Base-by-base conservation (phyloP, 1,140 invertebrate genomes). In the Nasonia longicornis region DNA sequence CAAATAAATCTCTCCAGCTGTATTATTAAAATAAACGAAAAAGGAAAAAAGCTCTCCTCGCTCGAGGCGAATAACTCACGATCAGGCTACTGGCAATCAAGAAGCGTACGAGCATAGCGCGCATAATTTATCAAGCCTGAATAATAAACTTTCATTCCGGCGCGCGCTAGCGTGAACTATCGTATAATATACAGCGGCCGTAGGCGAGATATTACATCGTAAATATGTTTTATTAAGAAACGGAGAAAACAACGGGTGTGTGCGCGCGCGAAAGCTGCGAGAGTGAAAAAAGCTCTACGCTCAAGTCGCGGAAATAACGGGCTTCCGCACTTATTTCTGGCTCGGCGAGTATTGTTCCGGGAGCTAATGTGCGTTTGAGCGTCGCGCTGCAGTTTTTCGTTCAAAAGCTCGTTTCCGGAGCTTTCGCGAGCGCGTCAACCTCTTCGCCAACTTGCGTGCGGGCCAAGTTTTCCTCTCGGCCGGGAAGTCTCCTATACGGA, bases 161-260 rank as follows among this genome's bases (percentile, higher is more conserved):
- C 31, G 31, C 20, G 52, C 52, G 2, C 16, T 20, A 58, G 52
- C 16, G 45, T 48, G 20, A 58, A 58, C n/a, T 58, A 35, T 35
- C 31, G 52, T 58, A 42, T 42, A 58, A 3, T 20, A 3, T 58
- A 26, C 52, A 14, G 20, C 14, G 3, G 22, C 69, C 69, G 29
- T 35, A 42, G 42, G 42, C 71, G 8, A 42, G 63, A 76, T 66
- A 66, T 76, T 76, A 42, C 74, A 38, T 76, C 74, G 63, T 76
- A 66, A 76, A 76, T 76, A 66, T 42, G 48, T n/a, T 76, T 76
- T 76, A 76, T 76, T 76, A 76, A 76, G 63, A 10, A 66, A 76
- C 20, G 3, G 74, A 42, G n/a, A 66, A 11, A 38, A 66, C 8
- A 20, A 35, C 31, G n/a, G 14, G 42, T 70, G 31, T n/a, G 1